Conservation (phyloP, 2,888 invertebrate species). For the Eulithis prunata region DNA sequence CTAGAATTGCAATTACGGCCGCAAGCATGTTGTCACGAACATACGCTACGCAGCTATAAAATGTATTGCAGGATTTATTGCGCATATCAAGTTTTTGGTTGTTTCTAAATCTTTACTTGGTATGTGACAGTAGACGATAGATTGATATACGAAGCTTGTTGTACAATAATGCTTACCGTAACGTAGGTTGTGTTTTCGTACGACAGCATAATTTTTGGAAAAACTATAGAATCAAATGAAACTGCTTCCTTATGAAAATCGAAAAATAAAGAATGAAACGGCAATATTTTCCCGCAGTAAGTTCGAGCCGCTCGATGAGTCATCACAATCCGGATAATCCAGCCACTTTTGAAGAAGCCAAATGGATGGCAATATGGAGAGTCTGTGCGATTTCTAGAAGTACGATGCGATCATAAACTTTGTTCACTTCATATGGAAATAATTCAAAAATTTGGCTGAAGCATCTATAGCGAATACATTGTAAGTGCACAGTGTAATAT, state of each 20-base stretch:
- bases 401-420: constrained; percentile 72
- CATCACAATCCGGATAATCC: constrained; percentile 53
- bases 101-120: constrained; percentile 50
- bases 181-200: constrained; percentile 19
- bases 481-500: constrained; percentile 67
- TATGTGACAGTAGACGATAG: constrained; percentile 23
- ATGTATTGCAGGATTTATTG: constrained; percentile 66
- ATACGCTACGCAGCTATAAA: constrained; percentile 64
- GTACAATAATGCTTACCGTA: constrained; percentile 5
- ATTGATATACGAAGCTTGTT: constrained; percentile 42
- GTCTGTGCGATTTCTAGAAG: constrained; percentile 63
- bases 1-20: constrained; percentile 77
- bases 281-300: constrained; percentile 24
- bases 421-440: constrained; percentile 70
- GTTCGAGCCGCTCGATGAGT: constrained; percentile 43
- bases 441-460: constrained; percentile 79
- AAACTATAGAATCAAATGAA: constrained; percentile 7
- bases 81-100: constrained; percentile 63
- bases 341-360: constrained; percentile 57
- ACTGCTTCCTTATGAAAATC: constrained; percentile 21
- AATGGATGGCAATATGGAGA: constrained; percentile 65
- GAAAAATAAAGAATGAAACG: constrained; percentile 28
- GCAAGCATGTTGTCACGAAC: constrained; percentile 74
- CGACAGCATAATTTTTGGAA: constrained; percentile 20
- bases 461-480: constrained; percentile 63